Evolutionary conservation across 2,113 vertebrate species (phyloP).

Genomic region (Camelus dromedarius): DNA sequence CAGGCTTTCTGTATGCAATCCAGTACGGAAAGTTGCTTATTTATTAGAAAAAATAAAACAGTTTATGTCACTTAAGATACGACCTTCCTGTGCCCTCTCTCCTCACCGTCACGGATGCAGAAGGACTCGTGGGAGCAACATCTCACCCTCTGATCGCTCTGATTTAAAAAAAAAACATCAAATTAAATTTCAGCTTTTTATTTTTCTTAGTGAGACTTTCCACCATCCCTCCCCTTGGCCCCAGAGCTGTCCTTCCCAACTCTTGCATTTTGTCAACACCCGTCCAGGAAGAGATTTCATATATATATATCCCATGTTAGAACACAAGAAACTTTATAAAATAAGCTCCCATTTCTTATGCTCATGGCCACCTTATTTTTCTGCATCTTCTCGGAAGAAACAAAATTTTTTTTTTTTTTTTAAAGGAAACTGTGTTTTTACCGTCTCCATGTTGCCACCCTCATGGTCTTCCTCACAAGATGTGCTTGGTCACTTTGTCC

Average conservation of each 20-base stretch:
- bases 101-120: background rate
- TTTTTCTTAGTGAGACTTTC: background rate
- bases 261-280: background rate
- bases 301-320: too few relatives aligned
- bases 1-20: background rate
- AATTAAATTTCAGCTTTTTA: background rate
- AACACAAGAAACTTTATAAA: background rate
- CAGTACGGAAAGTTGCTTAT: background rate
- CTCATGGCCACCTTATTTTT: background rate
- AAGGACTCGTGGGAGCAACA: too few relatives aligned
- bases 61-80: fast-evolving
- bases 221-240: background rate
- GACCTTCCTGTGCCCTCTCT: background rate
- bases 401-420: background rate
- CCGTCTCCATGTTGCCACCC: background rate
- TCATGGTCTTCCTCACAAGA: background rate
- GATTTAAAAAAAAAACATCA: background rate
- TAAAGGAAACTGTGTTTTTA: background rate
- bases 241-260: background rate
- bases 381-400: background rate
- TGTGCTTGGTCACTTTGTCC: background rate
- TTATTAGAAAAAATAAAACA: background rate
- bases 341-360: too few relatives aligned
- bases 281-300: too few relatives aligned
- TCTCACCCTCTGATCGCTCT: background rate